These are phyloP conservation scores for Helostoma temminkii DNA, from an alignment of 2,797 vertebrate genomes.

Conservation along the genomic window DNA sequence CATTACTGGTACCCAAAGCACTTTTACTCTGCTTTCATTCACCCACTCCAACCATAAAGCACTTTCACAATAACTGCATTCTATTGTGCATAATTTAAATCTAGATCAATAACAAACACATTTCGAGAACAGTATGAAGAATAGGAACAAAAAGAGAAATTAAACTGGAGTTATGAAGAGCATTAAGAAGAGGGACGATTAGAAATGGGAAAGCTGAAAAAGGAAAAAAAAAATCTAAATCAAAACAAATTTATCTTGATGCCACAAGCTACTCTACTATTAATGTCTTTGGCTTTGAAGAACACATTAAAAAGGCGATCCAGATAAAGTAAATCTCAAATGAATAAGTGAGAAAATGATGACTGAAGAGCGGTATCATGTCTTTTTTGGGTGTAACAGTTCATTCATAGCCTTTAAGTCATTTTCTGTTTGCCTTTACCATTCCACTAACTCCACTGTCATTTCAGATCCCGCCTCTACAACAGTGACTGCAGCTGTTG, in stretches of 20 bases:
- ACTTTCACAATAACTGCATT: too few relatives aligned
- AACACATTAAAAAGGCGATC: constrained; percentile 25
- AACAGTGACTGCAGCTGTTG: not conserved
- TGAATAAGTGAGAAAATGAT: constrained; percentile 37
- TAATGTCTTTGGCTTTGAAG: constrained; percentile 32
- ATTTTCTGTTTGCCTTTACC: not conserved
- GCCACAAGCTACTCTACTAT: constrained; percentile 20
- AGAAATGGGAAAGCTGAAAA: not conserved
- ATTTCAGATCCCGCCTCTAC: not conserved
- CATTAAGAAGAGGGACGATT: too few relatives aligned
- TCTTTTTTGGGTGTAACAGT: constrained; percentile 13
- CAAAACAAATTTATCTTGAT: constrained; percentile 3
- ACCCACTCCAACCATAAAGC: too few relatives aligned
- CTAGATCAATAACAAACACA: too few relatives aligned
- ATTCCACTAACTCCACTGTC: not conserved
- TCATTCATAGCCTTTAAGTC: too few relatives aligned
- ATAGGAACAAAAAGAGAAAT: too few relatives aligned
- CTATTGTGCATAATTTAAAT: too few relatives aligned
- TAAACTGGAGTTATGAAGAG: not conserved
- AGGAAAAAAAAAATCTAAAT: not conserved
- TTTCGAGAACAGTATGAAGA: too few relatives aligned
- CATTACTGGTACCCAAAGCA: too few relatives aligned
- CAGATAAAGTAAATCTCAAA: constrained; percentile 22
- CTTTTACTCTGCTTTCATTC: too few relatives aligned
- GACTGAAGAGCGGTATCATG: constrained; percentile 30